These are phyloP conservation scores for Andrena dorsata DNA, from an alignment of 2,888 invertebrate genomes.

Conservation along the genomic window DNA sequence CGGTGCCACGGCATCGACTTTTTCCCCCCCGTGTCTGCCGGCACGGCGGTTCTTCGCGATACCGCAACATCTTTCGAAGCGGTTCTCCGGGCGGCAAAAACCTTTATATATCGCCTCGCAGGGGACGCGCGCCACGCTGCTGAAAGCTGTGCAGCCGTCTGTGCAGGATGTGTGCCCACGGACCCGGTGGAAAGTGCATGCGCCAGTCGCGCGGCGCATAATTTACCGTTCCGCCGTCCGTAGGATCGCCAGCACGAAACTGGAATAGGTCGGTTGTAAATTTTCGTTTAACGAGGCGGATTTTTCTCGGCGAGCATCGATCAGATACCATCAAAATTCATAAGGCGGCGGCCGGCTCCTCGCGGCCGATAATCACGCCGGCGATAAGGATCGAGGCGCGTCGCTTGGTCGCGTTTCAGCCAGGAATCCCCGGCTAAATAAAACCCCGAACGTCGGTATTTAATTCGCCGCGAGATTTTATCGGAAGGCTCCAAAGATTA, in stretches of 20 bases:
- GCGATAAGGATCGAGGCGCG: slow-evolving; percentile 50
- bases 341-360: slow-evolving; percentile 13
- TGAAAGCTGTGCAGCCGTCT: slow-evolving; percentile 53
- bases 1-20: slow-evolving; percentile 11
- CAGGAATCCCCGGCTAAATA: slow-evolving; percentile 56
- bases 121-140: slow-evolving; percentile 41
- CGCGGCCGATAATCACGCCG: slow-evolving; percentile 36
- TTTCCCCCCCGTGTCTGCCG: slow-evolving; percentile 20
- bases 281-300: slow-evolving; percentile 56
- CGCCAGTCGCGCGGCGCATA: slow-evolving; percentile 56
- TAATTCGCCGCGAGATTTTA: slow-evolving; percentile 53
- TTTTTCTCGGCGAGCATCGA: slow-evolving; percentile 51
- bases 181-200: slow-evolving; percentile 54
- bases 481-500: slow-evolving; percentile 32
- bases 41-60: slow-evolving; percentile 6
- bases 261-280: slow-evolving; percentile 62
- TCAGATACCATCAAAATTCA: slow-evolving; percentile 62
- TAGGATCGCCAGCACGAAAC: slow-evolving; percentile 61
- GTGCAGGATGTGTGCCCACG: slow-evolving; percentile 28
- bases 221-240: slow-evolving; percentile 67
- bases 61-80: slow-evolving; percentile 58
- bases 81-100: slow-evolving; percentile 42
- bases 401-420: slow-evolving; percentile 15
- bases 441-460: slow-evolving; percentile 46
- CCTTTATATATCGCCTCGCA: slow-evolving; percentile 25